Evolutionary conservation across 2,888 invertebrate species (phyloP).

Genomic region (Diarsia brunnea): DNA sequence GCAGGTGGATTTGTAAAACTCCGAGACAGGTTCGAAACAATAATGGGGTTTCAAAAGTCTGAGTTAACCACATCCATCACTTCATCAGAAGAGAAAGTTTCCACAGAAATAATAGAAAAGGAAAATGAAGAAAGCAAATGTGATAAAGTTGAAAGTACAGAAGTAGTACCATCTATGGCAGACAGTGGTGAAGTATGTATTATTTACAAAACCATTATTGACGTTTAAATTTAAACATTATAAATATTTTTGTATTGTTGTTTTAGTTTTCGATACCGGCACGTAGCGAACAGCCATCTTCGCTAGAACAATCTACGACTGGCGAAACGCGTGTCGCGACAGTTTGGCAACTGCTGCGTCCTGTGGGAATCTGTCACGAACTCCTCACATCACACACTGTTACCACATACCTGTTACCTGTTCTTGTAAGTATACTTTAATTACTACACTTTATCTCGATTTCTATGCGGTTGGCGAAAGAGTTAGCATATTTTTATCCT

Average conservation of each 20-base stretch:
- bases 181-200: slow-evolving; percentile 83
- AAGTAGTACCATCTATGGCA: slow-evolving; percentile 73
- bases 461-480: not conserved
- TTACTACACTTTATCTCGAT: not conserved
- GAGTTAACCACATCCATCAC: slow-evolving; percentile 84
- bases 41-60: slow-evolving; percentile 91
- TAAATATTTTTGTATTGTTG: not conserved
- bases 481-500: not conserved
- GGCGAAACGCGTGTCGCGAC: slow-evolving; percentile 86
- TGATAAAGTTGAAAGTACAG: slow-evolving; percentile 76
- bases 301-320: slow-evolving; percentile 82
- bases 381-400: slow-evolving; percentile 97
- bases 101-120: slow-evolving; percentile 84
- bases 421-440: slow-evolving; percentile 92
- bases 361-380: slow-evolving; percentile 98
- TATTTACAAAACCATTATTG: not conserved
- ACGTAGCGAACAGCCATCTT: slow-evolving; percentile 84
- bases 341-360: slow-evolving; percentile 93
- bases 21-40: slow-evolving; percentile 95
- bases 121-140: slow-evolving; percentile 80
- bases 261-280: slow-evolving; percentile 73
- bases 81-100: slow-evolving; percentile 84
- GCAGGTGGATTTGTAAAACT: slow-evolving; percentile 97
- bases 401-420: slow-evolving; percentile 97
- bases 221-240: not conserved